Base-by-base conservation (phyloP, 2,113 vertebrate genomes). In the Oreochromis tanganicae region DNA sequence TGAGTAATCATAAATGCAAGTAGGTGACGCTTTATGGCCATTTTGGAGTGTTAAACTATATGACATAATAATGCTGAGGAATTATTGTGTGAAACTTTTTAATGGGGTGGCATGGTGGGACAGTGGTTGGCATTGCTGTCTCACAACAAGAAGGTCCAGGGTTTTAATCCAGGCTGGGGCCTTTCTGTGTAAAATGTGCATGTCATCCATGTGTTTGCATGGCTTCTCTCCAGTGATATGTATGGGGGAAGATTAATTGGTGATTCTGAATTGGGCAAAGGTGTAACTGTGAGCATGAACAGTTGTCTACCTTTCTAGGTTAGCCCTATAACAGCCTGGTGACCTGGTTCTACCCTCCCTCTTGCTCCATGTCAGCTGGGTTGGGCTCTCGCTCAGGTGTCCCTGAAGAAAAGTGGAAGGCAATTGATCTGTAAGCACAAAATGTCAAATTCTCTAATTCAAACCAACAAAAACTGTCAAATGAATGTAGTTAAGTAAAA, bases 181-280 rank as follows among this genome's bases (percentile, higher is more conserved):
- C 34, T 38, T 38, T 68, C 63, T 68, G 36, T 68, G 36, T 38
- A 38, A 38, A 41, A 21, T 21, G 21, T 41, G 11, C 11, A 68
- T 21, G 19, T 68, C 19, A 38, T 68, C 0, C 0, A 34, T 68
- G 61, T 38, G 2, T 0, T 68, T n/a, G 19, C 34, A 13, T 38
- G 19, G 34, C 1, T 68, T 13, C 63, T 21, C 8, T 38, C 19
- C 63, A 38, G 19, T 38, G 63, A 14, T 13, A 68, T 41, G 63
- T 38, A 21, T 41, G 14, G 1, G 57, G 32, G 17, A 12, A 66
- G 19, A 41, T 21, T 68, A 5, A 41, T 8, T 68, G 34, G 63
- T 41, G 19, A 68, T 68, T 68, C 11, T 41, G 6, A 41, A 68
- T 68, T 13, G 6, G 11, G 4, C 11, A 13, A 38, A 68, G 34